Base-by-base conservation (phyloP, 1,140 invertebrate species). In the Saccostrea cuccullata region DNA sequence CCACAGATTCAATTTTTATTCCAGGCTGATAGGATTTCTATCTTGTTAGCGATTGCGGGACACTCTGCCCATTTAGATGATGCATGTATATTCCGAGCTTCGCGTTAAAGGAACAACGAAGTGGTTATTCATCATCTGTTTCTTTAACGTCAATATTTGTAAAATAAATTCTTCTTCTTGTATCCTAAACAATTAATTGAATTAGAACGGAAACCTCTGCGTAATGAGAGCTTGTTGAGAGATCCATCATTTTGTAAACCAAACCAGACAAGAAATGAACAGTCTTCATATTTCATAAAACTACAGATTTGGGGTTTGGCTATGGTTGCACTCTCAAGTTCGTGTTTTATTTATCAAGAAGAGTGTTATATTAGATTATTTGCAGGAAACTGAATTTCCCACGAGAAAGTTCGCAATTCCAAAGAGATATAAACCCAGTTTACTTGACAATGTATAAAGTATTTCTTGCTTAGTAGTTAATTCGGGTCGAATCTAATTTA, bases 141-240 rank as follows among this genome's bases (percentile, higher is more conserved):
- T n/a, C 20, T 77, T 77, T 8, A 77, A 36, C 26, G 70, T 77
- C 70, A 77, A 15, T 11, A 36, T 77, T 77, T 17, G 70, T 77
- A 30, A 26, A 36, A 26, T 77, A 17, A 8, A 47, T 12, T 26
- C 30, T 77, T 77, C 15, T 15, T 36, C 30, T 77, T 36, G 23
- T 77, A 77, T 30, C 6, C 70, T 77, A 30, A 13, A 77, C 26
- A 17, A 77, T 77, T 77, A 77, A 77, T 77, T 77, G 70, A 77
- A 77, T 30, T 26, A 36, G 70, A 77, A 77, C 11, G 70, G 26
- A 77, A 77, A 26, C 12, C 30, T 12, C 13, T 12, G 26, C 5
- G 26, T 77, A 77, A 77, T 26, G 70, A 77, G 9, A 12, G 26
- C 26, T 64, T 64, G 58, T 64, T 20, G 58, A 20, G n/a, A 64